phyloP scores from a whole-genome alignment of 92 coral and sea anemone species.

The Plumapathes pennacea region DNA sequence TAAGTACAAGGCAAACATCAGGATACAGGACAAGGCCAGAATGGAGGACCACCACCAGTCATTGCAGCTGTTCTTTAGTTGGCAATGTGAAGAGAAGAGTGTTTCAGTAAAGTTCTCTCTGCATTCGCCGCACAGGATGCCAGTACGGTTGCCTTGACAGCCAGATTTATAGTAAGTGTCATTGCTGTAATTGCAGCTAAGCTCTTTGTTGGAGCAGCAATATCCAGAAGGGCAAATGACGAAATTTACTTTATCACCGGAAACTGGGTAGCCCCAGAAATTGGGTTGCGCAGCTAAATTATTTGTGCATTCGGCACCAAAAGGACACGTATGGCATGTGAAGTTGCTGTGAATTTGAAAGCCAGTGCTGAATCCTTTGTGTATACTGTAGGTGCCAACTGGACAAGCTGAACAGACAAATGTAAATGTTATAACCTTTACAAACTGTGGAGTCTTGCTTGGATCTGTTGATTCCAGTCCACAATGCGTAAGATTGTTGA shows the following conservation, averaged over 20 bases:
- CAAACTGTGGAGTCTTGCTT: neutral
- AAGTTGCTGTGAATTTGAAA: neutral
- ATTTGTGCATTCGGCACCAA: conserved; percentile 20
- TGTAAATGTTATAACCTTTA: conserved; percentile 4
- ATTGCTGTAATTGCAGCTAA: conserved; percentile 8
- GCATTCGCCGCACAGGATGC: conserved; percentile 34
- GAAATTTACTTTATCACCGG: conserved; percentile 9
- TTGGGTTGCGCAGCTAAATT: conserved; percentile 27
- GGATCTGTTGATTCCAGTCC: neutral
- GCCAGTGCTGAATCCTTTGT: conserved; percentile 12
- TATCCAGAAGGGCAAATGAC: conserved; percentile 29
- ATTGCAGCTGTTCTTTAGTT: neutral
- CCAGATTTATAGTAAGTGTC: conserved; percentile 17
- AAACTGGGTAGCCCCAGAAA: conserved; percentile 32
- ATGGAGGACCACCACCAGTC: conserved; percentile 3
- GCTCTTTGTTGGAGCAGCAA: conserved; percentile 19
- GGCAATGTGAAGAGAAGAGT: conserved; percentile 11
- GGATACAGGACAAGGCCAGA: neutral
- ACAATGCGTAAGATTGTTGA: conserved; percentile 14
- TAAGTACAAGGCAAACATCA: conserved; percentile 12
- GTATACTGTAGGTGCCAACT: conserved; percentile 16
- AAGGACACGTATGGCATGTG: conserved; percentile 25
- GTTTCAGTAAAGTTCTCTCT: conserved; percentile 19
- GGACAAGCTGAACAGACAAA: conserved; percentile 15
- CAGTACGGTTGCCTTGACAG: conserved; percentile 44